Conservation (phyloP, 2,888 invertebrate genomes). For the Erebia epiphron region DNA sequence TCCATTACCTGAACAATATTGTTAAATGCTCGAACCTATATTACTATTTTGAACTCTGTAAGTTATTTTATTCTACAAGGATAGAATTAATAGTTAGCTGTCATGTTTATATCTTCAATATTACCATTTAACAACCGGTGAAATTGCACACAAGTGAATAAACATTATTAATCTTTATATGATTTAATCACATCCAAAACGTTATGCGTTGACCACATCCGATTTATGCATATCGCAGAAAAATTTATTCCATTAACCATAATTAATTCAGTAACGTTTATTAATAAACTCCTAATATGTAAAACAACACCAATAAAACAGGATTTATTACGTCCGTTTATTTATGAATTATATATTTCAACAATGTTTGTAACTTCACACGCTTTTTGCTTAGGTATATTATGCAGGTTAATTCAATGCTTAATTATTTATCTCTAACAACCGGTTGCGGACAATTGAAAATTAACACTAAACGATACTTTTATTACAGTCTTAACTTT, state of each 20-base stretch:
- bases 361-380: conserved; percentile 8
- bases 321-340: background rate
- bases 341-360: background rate
- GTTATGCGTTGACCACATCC: background rate
- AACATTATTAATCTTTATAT: background rate
- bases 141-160: background rate
- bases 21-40: too few relatives aligned
- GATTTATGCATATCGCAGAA: background rate
- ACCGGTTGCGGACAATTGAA: conserved; percentile 6
- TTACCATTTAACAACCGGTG: background rate
- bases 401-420: background rate
- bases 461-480: background rate
- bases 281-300: background rate
- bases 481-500: background rate
- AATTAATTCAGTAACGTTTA: background rate
- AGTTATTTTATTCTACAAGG: too few relatives aligned
- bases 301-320: conserved; percentile 6
- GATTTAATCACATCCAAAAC: too few relatives aligned
- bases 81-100: too few relatives aligned
- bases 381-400: conserved; percentile 12
- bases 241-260: background rate
- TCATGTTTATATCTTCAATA: background rate
- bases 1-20: background rate
- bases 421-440: background rate
- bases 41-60: too few relatives aligned